These are phyloP conservation scores for Platichthys stellatus DNA, from an alignment of 2,113 vertebrate species.

Conservation along the genomic window DNA sequence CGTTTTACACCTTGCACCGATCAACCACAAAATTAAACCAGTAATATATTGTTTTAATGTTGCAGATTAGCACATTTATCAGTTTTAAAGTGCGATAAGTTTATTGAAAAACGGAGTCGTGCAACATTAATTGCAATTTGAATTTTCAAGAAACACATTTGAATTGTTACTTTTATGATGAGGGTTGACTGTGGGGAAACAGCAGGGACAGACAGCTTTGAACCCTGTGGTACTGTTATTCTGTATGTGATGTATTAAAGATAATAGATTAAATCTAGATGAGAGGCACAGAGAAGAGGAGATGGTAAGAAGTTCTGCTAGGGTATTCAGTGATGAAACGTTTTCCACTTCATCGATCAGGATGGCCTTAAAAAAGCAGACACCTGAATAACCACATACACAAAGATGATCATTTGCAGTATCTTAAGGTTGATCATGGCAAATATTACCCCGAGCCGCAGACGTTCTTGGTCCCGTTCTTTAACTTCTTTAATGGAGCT, in stretches of 20 bases:
- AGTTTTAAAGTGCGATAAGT: not conserved
- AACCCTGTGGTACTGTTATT: not conserved
- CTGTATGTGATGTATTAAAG: slow-evolving; percentile 1
- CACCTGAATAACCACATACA: not conserved
- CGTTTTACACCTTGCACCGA: not conserved
- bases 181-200: not conserved
- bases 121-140: slow-evolving; percentile 2
- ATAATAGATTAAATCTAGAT: not conserved
- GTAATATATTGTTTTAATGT: not conserved
- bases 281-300: not conserved
- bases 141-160: not conserved
- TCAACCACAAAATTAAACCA: not conserved
- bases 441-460: slow-evolving; percentile 10
- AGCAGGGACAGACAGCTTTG: not conserved
- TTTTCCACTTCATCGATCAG: not conserved
- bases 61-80: not conserved
- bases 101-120: not conserved
- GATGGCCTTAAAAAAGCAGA: not conserved
- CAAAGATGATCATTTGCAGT: not conserved
- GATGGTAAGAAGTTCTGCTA: not conserved
- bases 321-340: not conserved
- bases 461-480: slow-evolving; percentile 19
- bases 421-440: not conserved
- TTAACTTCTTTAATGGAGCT: slow-evolving; percentile 55
- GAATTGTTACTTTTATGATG: not conserved